Evolutionary conservation across 1,140 invertebrate genomes (phyloP), one percentile per base, ranked within the genome.

Genomic region (Drosophila teissieri): DNA sequence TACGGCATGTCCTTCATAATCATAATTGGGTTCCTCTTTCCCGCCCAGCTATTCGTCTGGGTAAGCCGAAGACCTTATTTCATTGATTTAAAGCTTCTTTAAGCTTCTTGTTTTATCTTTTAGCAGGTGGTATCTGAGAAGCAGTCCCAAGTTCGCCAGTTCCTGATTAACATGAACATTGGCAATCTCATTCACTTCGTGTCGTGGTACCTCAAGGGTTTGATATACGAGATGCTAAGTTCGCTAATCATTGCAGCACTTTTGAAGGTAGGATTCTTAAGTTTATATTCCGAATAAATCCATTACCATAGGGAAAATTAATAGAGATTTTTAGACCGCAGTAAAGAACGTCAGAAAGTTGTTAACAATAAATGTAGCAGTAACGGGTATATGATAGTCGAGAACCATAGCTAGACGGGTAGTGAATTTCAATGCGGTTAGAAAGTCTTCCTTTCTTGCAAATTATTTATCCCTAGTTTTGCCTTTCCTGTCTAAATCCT

Each of bases 121-220:
- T 5, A 89, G 84, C 68, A 84, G 74, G 56, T 89, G 39, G 77
- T 89, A 0, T 34, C 8, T 0, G 80, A 89, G n/a, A 89, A 89
- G 10, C 24, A 80, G 7, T 11, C 17, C 0, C 31, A 72, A 7
- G 12, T 80, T 54, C 84, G 78, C n/a, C 27, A 45, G 0, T 90
- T 60, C 34, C 48, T 89, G 11, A 73, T 90, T 24, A 90, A 89
- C 19, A 89, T 88, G 85, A 74, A 58, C 8, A 70, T 90, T 46
- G 52, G 80, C 36, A 89, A 89, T 31, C 7, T 68, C 0, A 52
- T 72, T 6, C 81, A 90, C n/a, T 78, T 75, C 12, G 0, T 56
- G 7, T 40, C 63, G 0, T 89, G 84, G 84, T 90, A 49, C 19
- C 8, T 51, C 15, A 90, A 68, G 36, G 58, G 64, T 0, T 2